Evolutionary conservation across 2,113 vertebrate species (phyloP), one percentile per base, ranked within the genome.

Genomic region (Pristiophorus japonicus): DNA sequence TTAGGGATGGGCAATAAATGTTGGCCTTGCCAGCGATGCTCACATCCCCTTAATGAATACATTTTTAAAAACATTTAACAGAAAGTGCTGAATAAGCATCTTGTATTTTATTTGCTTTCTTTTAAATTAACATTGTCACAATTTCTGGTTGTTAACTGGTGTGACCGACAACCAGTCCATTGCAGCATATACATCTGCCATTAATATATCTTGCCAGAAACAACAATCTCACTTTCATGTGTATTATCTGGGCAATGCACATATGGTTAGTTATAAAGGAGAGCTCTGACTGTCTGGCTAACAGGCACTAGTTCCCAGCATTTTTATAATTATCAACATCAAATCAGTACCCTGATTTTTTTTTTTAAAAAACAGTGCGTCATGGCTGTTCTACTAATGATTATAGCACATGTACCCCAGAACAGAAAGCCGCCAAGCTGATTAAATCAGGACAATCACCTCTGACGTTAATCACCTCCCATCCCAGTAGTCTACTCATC

Each of bases 281-380:
- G 24, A 34, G 65, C 93, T 51, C 24, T 51, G 27, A 73, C 22
- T 12, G 22, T 65, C 55, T 94, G 63, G 63, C 63, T 94, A 45
- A 30, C 42, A 67, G 38, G 24, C 27, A 70, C 12, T 16, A 94
- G 63, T 70, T 94, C 45, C 24, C 63, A 51, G 42, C 93, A 94
- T 47, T 70, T 94, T 94, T 27, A 51, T 94, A 67, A 94, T 66
- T 67, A 47, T 65, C 62, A 93, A 65, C 38, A n/a, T 93, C 59
- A 24, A 90, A 90, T 34, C 87, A 90, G 1, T 51, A 51, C 51
- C 51, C 51, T 2, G 51, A n/a, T n/a, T 51, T 51, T 51, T 4
- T 87, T 87, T 42, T 51, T 87, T 59, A 59, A 59, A 34, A 90
- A 30, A 75, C 4, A 34, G 16, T 42, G 78, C 4, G 38, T 45